Percentiles rank a stretch among this genome's conserved stretches.
Conservation (phyloP, 2,888 invertebrate genomes). For the Nomada hirtipes region DNA sequence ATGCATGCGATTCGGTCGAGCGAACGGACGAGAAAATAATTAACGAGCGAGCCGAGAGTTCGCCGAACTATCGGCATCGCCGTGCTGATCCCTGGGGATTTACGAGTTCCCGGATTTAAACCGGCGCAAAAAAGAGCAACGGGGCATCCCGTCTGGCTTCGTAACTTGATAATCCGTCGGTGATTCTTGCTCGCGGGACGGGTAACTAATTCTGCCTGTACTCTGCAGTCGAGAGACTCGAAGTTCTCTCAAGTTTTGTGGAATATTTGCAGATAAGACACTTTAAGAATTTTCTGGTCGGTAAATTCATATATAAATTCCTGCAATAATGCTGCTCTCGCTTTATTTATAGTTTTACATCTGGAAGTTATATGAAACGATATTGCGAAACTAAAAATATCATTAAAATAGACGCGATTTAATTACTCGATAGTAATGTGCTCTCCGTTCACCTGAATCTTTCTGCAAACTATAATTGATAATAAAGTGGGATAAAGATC, state of each 20-base stretch:
- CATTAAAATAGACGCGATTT: no score
- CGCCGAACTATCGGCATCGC: constrained; percentile 59
- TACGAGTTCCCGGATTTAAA: constrained; percentile 57
- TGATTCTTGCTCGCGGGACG: constrained; percentile 17
- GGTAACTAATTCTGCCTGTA: not conserved
- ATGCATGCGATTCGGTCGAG: constrained; percentile 70
- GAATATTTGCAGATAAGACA: not conserved
- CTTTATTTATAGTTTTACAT: no score
- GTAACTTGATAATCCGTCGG: constrained; percentile 34
- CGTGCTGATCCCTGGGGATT: constrained; percentile 57
- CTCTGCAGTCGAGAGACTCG: not conserved
- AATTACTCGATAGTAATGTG: no score
- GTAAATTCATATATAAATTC: no score
- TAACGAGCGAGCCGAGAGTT: constrained; percentile 63
- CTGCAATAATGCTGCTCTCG: no score
- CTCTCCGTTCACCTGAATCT: no score
- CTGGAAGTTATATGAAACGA: no score
- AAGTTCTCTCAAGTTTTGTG: not conserved
- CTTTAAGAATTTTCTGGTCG: not conserved
- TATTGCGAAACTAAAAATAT: no score
- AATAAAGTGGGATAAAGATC: not conserved
- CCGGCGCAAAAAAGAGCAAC: constrained; percentile 45
- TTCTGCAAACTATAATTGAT: no score
- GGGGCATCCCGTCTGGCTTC: constrained; percentile 30
- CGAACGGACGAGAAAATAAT: constrained; percentile 72